These are phyloP conservation scores for Bimastos eiseni DNA, from an alignment of 2,888 invertebrate species.

Conservation along the genomic window DNA sequence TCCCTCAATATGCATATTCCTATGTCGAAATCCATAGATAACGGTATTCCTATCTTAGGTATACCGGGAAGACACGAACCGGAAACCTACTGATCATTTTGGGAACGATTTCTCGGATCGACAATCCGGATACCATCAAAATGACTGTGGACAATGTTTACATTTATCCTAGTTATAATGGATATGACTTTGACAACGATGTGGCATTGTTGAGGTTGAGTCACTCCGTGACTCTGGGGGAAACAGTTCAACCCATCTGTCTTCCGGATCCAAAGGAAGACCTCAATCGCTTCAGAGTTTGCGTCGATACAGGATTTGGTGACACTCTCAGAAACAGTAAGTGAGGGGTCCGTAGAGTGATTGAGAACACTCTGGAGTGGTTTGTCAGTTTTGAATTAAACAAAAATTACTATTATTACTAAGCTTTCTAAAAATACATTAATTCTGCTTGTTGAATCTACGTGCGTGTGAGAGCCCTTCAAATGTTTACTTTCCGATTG, in stretches of 20 bases:
- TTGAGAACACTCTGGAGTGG: too few species aligned
- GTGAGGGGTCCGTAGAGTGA: too few species aligned
- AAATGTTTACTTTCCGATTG: too few species aligned
- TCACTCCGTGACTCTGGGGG: background rate
- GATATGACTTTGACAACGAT: background rate
- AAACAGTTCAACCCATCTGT: constrained; percentile 18
- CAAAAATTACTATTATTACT: background rate
- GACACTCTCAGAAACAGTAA: background rate
- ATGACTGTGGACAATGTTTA: background rate
- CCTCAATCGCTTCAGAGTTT: background rate
- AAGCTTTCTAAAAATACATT: too few species aligned
- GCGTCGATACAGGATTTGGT: constrained; percentile 26
- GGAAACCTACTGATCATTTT: background rate
- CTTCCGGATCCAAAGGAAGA: background rate
- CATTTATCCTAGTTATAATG: background rate
- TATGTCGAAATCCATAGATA: too few species aligned
- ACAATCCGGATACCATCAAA: background rate
- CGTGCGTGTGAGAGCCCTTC: too few species aligned
- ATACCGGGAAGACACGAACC: background rate
- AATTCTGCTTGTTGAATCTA: too few species aligned
- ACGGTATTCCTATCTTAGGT: background rate
- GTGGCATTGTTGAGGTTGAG: background rate
- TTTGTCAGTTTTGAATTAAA: too few species aligned
- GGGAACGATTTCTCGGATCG: background rate
- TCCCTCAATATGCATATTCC: too few species aligned